phyloP scores from a whole-genome alignment of 2,797 vertebrate species.

The Nannoperca australis region DNA sequence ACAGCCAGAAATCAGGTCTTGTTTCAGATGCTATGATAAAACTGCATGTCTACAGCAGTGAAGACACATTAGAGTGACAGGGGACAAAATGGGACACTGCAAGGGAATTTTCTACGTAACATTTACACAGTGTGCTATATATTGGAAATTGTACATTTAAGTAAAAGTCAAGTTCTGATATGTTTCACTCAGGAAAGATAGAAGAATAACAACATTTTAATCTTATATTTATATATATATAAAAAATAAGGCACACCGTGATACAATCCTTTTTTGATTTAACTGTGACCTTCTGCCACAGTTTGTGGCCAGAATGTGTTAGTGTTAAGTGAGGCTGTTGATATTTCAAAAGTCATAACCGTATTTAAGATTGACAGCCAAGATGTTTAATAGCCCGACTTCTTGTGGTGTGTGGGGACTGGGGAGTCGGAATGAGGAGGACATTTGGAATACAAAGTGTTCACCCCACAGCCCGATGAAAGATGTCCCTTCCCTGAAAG shows the following conservation, averaged over 20 bases:
- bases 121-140: not conserved
- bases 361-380: slow-evolving; percentile 5
- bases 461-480: slow-evolving; percentile 12
- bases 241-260: not conserved
- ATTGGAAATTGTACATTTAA: not conserved
- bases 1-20: not conserved
- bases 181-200: not conserved
- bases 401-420: slow-evolving; percentile 6
- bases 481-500: slow-evolving; percentile 28
- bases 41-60: not conserved
- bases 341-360: slow-evolving; percentile 6
- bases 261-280: not conserved
- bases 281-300: not conserved
- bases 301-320: not conserved
- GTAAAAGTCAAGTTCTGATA: not conserved
- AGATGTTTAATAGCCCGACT: not conserved
- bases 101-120: not conserved
- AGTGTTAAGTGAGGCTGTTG: slow-evolving; percentile 2
- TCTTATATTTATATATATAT: no score
- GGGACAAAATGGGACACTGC: not conserved
- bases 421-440: slow-evolving; percentile 5
- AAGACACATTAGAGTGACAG: not conserved
- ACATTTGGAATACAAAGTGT: slow-evolving; percentile 23
- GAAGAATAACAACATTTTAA: not conserved
- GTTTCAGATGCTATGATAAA: not conserved